Percentiles rank a stretch among this genome's conserved stretches.
Evolutionary conservation across 2,113 vertebrate species (phyloP).

Genomic region (Cynocephalus volans): DNA sequence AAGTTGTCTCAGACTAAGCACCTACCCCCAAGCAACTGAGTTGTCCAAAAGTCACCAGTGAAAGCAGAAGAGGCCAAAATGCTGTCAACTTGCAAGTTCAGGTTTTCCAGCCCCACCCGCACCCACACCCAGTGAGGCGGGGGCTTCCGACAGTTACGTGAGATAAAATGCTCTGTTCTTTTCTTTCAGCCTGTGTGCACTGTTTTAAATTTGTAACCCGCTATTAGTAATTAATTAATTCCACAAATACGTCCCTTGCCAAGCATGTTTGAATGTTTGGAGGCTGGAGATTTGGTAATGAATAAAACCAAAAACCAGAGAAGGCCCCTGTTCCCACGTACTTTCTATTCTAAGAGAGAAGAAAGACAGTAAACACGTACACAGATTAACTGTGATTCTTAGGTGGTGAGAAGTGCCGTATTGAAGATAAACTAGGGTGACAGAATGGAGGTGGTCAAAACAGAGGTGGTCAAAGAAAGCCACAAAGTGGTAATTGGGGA

Average conservation of each 20-base stretch:
- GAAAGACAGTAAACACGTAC: neutral
- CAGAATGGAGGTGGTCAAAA: accelerated
- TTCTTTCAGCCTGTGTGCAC: neutral
- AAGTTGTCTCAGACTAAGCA: neutral
- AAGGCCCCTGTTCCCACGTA: neutral
- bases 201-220: neutral
- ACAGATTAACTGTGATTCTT: neutral
- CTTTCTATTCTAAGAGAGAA: neutral
- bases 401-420: neutral
- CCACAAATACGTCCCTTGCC: neutral
- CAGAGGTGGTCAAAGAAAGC: neutral
- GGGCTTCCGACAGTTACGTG: neutral
- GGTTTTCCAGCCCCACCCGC: neutral
- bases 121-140: neutral
- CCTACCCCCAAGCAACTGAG: neutral
- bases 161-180: conserved; percentile 58
- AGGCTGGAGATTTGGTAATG: neutral
- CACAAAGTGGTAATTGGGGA: accelerated
- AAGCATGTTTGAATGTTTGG: neutral
- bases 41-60: neutral
- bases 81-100: neutral
- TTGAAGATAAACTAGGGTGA: neutral
- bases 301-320: neutral
- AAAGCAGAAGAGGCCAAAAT: neutral
- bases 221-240: neutral